Conservation (phyloP, 2,113 vertebrate species). For the Paracanthobrama guichenoti region DNA sequence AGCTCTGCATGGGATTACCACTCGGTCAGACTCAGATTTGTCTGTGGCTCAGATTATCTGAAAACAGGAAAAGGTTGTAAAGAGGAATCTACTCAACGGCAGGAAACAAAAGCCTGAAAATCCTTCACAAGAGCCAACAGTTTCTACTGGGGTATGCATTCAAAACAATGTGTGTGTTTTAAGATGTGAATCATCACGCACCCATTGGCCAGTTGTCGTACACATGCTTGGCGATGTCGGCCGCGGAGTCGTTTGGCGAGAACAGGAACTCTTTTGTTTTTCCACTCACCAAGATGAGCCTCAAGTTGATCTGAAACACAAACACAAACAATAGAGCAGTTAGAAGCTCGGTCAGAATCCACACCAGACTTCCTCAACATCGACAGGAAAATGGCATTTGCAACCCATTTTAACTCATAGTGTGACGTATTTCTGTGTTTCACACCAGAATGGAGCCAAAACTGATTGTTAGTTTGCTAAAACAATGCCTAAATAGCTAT, state of each 20-base stretch:
- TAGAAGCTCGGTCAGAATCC: slow-evolving; percentile 7
- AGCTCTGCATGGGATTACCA: slow-evolving; percentile 28
- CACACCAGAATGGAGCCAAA: neutral
- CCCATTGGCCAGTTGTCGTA: slow-evolving; percentile 99
- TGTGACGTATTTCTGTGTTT: neutral
- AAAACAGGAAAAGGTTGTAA: slow-evolving; percentile 28
- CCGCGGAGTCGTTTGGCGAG: slow-evolving; percentile 94
- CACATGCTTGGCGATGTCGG: slow-evolving; percentile 96
- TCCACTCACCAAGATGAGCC: slow-evolving; percentile 96
- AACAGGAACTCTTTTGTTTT: slow-evolving; percentile 99
- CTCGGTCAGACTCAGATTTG: slow-evolving; percentile 12
- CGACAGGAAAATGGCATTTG: neutral
- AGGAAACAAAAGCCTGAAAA: neutral
- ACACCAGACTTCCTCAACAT: neutral
- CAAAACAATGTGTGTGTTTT: neutral
- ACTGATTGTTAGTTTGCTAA: neutral
- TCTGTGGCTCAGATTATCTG: slow-evolving; percentile 29
- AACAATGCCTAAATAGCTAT: neutral
- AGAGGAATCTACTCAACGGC: neutral
- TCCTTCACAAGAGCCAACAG: neutral
- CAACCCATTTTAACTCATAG: neutral
- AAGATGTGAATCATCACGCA: slow-evolving; percentile 69
- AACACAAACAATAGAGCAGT: slow-evolving; percentile 30
- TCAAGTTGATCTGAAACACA: slow-evolving; percentile 90
- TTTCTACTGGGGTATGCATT: neutral